phyloP scores from a whole-genome alignment of 2,888 invertebrate genomes.

The Andrena camellia region DNA sequence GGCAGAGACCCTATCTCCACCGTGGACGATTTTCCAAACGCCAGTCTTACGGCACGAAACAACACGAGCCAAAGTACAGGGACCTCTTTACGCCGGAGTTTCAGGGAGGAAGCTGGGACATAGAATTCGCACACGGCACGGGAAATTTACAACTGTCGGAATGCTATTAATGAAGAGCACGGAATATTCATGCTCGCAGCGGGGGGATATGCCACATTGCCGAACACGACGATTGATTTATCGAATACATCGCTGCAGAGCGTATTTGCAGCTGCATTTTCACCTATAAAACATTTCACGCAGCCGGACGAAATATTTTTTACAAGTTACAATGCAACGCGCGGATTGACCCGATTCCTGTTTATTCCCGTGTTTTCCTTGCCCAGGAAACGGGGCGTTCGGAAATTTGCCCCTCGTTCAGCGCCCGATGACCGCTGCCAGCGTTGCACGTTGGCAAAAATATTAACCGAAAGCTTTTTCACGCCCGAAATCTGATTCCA shows the following conservation, averaged over 20 bases:
- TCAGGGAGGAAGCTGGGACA: constrained; percentile 13
- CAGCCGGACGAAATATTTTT: neutral
- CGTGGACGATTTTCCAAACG: constrained; percentile 17
- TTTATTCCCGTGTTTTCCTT: constrained; percentile 29
- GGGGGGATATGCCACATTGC: neutral
- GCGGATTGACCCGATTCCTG: constrained; percentile 12
- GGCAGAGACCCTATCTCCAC: neutral
- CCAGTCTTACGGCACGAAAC: neutral
- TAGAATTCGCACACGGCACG: neutral
- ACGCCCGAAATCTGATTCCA: neutral
- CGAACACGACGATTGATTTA: neutral
- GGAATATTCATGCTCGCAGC: neutral
- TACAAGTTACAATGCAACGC: neutral
- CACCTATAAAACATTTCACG: neutral
- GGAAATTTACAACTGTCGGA: constrained; percentile 9
- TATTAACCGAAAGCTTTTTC: constrained; percentile 10
- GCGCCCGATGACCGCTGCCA: neutral
- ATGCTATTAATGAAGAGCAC: constrained; percentile 10
- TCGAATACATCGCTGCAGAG: neutral
- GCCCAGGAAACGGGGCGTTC: neutral
- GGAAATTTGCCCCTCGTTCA: neutral
- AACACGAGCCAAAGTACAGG: neutral
- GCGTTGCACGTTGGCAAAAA: neutral
- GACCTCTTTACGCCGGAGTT: neutral
- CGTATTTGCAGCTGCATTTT: neutral